These are phyloP conservation scores for Ephialtes manifestator DNA, from an alignment of 2,888 invertebrate genomes.

Conservation along the genomic window DNA sequence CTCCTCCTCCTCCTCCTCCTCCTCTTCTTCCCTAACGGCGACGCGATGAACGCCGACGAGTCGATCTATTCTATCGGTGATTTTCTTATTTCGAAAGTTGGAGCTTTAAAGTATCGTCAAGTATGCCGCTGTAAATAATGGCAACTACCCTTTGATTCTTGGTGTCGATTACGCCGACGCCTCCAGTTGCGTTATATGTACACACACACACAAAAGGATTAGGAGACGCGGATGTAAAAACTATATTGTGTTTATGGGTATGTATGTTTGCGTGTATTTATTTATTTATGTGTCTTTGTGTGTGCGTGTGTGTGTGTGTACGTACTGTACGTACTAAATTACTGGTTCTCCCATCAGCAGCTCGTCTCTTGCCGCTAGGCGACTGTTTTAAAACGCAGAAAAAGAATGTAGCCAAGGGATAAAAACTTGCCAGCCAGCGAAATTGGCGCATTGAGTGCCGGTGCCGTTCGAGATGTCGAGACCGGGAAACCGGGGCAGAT, in stretches of 20 bases:
- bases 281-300: too few species aligned
- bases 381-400: constrained; percentile 18
- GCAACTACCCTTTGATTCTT: background rate
- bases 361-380: background rate
- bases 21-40: background rate
- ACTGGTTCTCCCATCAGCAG: constrained; percentile 45
- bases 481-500: background rate
- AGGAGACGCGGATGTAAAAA: constrained; percentile 30
- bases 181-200: constrained; percentile 2
- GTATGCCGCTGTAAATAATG: background rate
- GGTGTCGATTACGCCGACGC: constrained; percentile 6
- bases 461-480: background rate
- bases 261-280: constrained; percentile 31
- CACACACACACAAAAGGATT: background rate
- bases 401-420: background rate
- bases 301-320: constrained; percentile 30
- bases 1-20: background rate
- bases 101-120: background rate
- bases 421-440: constrained; percentile 30
- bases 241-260: constrained; percentile 36
- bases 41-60: background rate
- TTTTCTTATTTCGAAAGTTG: constrained; percentile 1
- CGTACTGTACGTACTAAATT: constrained; percentile 37
- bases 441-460: constrained; percentile 18
- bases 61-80: background rate